Base-by-base conservation (phyloP, 2,797 vertebrate genomes). In the Sebastes goodei region DNA sequence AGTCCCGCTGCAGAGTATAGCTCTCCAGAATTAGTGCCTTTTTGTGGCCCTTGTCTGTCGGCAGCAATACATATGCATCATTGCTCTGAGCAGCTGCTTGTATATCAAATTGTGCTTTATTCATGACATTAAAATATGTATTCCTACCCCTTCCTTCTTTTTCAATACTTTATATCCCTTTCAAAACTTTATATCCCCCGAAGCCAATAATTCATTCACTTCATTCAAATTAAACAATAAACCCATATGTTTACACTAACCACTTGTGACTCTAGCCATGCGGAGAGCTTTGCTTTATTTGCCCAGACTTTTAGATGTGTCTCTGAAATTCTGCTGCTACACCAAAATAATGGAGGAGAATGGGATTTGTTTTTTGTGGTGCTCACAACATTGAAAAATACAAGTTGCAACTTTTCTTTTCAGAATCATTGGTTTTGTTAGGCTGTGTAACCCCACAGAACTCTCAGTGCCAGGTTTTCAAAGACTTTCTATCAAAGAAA, bases 21-120 rank as follows among this genome's bases (percentile, higher is more conserved):
- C 49, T 63, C 65, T 62, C 61, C 56, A 4, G 80, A 86, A 81
- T 76, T 33, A 81, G 63, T 4, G 35, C 15, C 52, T 71, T 20
- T 86, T 82, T 78, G 60, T 78, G 85, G 25, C 20, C 5, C 30
- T 68, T 5, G 66, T 86, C 78, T 29, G 71, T 86, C 84, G 53
- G 74, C 65, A 20, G 83, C 57, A 7, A 57, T 56, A 12, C 10
- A 9, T 20, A 75, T 74, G 67, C 83, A 73, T 87, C 76, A 67
- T 55, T 38, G 84, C 80, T 49, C 6, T 27, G 61, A 70, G 35
- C 46, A 27, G 66, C 69, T 59, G 57, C 53, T 1, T 33, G 2
- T 53, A 32, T 46, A 63, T 74, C 42, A 75, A 77, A 61, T 4
- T 59, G 12, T 52, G 55, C 20, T 86, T 81, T 83, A 76, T 81